These are phyloP conservation scores for Microtus pennsylvanicus DNA, from an alignment of 2,113 vertebrate species.

Conservation along the genomic window DNA sequence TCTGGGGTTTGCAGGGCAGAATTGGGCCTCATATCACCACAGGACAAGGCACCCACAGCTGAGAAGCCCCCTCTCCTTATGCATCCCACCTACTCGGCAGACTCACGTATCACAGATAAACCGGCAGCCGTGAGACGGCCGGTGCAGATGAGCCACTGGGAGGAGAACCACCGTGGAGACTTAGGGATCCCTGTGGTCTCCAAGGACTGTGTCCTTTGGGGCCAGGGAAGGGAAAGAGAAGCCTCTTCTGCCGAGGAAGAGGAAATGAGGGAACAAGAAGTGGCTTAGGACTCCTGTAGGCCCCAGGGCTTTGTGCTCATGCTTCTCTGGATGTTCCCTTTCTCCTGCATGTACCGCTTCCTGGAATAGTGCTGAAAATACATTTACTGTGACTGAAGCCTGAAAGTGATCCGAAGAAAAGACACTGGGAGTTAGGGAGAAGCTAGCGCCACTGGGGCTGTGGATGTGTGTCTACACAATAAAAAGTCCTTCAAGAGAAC, in stretches of 20 bases:
- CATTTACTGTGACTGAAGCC: background rate
- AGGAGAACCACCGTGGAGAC: conserved; percentile 35
- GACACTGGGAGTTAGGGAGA: background rate
- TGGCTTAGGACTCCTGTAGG: background rate
- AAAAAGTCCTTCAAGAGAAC: background rate
- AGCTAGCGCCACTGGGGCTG: background rate
- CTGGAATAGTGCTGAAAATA: background rate
- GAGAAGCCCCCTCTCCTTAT: background rate
- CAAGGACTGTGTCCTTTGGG: background rate
- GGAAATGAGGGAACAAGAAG: background rate
- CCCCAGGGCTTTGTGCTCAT: no score
- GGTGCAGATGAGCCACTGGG: background rate
- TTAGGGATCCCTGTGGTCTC: background rate
- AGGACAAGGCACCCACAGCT: background rate
- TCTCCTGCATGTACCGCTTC: background rate
- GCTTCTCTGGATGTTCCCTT: background rate
- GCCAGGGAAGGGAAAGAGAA: background rate
- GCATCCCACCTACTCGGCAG: background rate
- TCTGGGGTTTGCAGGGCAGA: background rate
- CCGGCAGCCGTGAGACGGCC: conserved; percentile 39
- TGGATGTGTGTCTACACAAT: fast-evolving
- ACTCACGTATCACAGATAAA: background rate
- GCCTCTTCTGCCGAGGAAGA: background rate
- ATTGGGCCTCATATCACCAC: background rate
- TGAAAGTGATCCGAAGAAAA: background rate